Percentiles rank a stretch among this genome's conserved stretches.
Evolutionary conservation across 2,888 invertebrate genomes (phyloP).

Genomic region (Conus canariensis): DNA sequence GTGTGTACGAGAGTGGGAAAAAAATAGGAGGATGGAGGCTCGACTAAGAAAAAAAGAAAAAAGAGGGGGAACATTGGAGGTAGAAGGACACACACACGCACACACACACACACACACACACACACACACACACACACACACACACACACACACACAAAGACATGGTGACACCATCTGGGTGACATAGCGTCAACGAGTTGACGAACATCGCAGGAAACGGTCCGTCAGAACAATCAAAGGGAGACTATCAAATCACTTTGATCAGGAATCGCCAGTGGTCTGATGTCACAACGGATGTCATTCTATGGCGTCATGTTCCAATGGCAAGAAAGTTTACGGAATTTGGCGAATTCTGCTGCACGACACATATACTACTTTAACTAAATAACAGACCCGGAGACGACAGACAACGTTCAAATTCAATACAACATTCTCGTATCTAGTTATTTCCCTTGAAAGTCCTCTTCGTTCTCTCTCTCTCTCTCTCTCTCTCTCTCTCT

Average conservation of each 20-base stretch:
- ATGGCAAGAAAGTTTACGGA: too few species aligned
- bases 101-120: constrained; percentile 14
- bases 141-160: not conserved
- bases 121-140: constrained; percentile 11
- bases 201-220: not conserved
- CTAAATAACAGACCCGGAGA: too few species aligned
- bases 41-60: not conserved
- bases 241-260: too few species aligned
- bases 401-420: not conserved
- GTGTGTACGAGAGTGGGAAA: not conserved
- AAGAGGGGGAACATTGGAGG: not conserved
- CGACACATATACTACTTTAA: too few species aligned
- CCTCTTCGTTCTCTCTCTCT: not conserved
- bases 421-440: not conserved
- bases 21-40: not conserved
- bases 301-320: too few species aligned
- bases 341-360: too few species aligned
- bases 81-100: not conserved
- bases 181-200: not conserved
- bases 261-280: too few species aligned
- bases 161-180: not conserved
- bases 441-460: not conserved
- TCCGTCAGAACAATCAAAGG: too few species aligned
- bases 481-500: not conserved
- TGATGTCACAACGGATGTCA: too few species aligned